These are phyloP conservation scores for Heliconius hortense DNA, from an alignment of 2,888 invertebrate species.

Conservation along the genomic window DNA sequence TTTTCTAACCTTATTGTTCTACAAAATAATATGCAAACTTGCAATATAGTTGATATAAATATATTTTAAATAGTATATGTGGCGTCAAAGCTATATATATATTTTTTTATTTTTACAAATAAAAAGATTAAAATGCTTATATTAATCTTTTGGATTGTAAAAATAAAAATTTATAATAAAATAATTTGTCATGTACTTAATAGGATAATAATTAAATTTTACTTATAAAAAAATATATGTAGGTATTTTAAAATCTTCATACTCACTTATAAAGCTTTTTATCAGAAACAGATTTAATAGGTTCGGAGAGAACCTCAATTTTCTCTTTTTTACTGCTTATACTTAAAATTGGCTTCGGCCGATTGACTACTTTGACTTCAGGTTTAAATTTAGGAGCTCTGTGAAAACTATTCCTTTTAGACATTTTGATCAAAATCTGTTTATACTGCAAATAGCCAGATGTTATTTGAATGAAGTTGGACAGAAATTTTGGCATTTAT, in stretches of 20 bases:
- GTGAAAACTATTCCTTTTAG: slow-evolving; percentile 67
- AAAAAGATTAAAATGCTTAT: background rate
- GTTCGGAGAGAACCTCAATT: slow-evolving; percentile 77
- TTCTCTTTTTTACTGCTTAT: slow-evolving; percentile 63
- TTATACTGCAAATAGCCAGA: slow-evolving; percentile 59
- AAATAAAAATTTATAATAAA: no score
- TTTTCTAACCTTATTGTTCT: no score
- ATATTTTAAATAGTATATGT: background rate
- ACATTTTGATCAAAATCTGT: slow-evolving; percentile 59
- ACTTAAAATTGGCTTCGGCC: slow-evolving; percentile 50
- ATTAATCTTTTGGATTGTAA: background rate
- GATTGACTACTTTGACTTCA: slow-evolving; percentile 62
- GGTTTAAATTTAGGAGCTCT: slow-evolving; percentile 71
- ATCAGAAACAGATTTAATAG: slow-evolving; percentile 88
- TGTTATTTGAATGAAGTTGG: slow-evolving; percentile 72
- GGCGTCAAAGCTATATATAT: no score
- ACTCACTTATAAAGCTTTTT: slow-evolving; percentile 89
- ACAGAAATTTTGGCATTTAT: slow-evolving; percentile 78
- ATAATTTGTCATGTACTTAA: no score
- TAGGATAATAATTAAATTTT: background rate
- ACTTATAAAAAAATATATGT: background rate
- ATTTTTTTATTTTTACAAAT: no score
- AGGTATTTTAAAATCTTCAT: background rate
- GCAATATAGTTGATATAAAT: background rate
- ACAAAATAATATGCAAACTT: no score